Percentiles rank a stretch among this genome's conserved stretches.
Evolutionary conservation across 2,113 vertebrate species (phyloP).

Genomic region (Malurus cyaneus): DNA sequence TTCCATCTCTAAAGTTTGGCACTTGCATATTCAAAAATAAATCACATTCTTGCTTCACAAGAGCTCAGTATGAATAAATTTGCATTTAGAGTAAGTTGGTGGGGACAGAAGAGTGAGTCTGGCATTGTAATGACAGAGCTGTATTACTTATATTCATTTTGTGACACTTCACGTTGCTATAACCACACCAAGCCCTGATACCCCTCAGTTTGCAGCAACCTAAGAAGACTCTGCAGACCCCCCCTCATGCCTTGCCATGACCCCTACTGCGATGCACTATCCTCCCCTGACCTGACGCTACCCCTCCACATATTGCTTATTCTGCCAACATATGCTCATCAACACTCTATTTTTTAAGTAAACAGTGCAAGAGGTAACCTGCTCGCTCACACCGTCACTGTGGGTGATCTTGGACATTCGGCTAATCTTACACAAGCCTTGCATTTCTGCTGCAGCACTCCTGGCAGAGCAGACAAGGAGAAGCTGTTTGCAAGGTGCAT

Average conservation of each 20-base stretch:
- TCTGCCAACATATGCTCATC: no score
- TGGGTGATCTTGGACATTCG: background rate
- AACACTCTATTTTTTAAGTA: no score
- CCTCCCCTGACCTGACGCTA: no score
- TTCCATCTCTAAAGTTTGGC: constrained; percentile 23
- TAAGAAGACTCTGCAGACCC: background rate
- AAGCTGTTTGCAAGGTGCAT: background rate
- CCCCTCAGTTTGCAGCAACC: background rate
- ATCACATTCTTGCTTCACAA: constrained; percentile 26
- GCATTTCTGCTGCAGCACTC: background rate
- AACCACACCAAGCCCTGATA: background rate
- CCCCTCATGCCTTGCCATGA: background rate
- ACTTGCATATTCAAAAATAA: constrained; percentile 35
- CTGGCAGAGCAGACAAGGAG: background rate
- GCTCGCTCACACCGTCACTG: no score
- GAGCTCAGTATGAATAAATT: background rate
- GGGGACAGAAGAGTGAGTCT: constrained; percentile 12
- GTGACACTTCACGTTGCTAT: background rate
- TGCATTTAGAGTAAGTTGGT: background rate
- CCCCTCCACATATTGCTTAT: no score
- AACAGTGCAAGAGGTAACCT: no score
- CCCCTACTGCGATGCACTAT: no score
- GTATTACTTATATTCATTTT: background rate
- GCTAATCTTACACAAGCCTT: background rate
- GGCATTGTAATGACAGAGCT: constrained; percentile 17